Base-by-base conservation (phyloP, 1,140 invertebrate species). In the Papilio machaon region DNA sequence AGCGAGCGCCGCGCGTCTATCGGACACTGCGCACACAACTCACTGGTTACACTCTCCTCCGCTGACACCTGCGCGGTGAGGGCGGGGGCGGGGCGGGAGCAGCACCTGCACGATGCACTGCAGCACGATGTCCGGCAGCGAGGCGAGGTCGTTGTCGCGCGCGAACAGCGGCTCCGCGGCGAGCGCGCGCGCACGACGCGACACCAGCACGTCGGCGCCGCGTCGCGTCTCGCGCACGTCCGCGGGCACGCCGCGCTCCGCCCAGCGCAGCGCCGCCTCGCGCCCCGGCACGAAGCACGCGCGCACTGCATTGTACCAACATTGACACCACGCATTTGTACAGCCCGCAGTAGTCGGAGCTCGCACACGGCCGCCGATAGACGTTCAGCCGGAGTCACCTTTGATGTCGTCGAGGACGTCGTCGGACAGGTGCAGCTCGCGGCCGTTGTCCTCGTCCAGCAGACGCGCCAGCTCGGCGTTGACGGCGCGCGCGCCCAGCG, bases 321-420 rank as follows among this genome's bases (percentile, higher is more conserved):
- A n/a, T n/a, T n/a, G n/a, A 47, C 47, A 6, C 46, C 46, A 10
- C 46, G 6, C 46, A n/a, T n/a, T n/a, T 47, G 47, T 2, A 47
- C 47, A 47, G 9, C 47, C 1, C 47, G 13, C 47, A 11, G 47
- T 47, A 10, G 11, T 1, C 49, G 11, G 11, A 5, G 10, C 3
- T 13, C 11, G 47, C 47, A 11, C 47, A 13, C 47, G 2, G 47
- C 0, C 47, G 11, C 49, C 2, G 49, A 11, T 38, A 6, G 11
- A n/a, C n/a, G n/a, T n/a, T n/a, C 49, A 15, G 13, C 43, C 13
- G 15, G 13, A n/a, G 1, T 23, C 73, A 92, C 92, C 90, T 84
- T 87, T 88, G 35, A 94, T 93, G 70, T 94, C 92, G 79, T 94
- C 91, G 15, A 94, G 85, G 35, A 89, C 85, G 35, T 89, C 79